Conservation (phyloP, 1,140 invertebrate genomes). For the Diabrotica virgifera region DNA sequence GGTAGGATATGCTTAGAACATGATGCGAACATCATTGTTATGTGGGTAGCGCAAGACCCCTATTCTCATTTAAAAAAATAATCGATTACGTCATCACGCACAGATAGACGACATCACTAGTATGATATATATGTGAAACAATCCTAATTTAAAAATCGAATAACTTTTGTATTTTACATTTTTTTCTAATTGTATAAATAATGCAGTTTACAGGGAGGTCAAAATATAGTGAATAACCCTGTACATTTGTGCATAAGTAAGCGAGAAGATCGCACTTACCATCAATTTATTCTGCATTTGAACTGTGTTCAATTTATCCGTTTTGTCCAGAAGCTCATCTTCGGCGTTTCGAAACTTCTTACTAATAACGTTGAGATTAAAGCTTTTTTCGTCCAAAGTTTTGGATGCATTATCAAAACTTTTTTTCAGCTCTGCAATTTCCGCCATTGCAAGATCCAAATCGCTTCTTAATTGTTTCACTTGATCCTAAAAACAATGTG, state of each 20-base stretch:
- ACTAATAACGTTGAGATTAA: conserved; percentile 4
- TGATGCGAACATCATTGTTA: too few relatives aligned
- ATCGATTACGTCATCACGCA: too few relatives aligned
- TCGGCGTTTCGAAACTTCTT: conserved; percentile 4
- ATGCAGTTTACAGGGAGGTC: too few relatives aligned
- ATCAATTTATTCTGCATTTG: conserved; percentile 15
- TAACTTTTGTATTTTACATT: too few relatives aligned
- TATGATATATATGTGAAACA: too few relatives aligned
- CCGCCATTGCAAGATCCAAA: not conserved
- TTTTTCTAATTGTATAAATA: too few relatives aligned
- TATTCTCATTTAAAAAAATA: too few relatives aligned
- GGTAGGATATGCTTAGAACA: too few relatives aligned
- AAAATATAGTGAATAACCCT: too few relatives aligned
- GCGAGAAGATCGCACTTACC: not conserved
- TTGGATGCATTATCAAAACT: not conserved
- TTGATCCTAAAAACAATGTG: conserved; percentile 12
- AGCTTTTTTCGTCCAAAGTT: conserved; percentile 5
- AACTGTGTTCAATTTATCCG: not conserved
- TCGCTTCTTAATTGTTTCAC: conserved; percentile 5
- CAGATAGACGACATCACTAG: too few relatives aligned
- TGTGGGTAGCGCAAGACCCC: too few relatives aligned
- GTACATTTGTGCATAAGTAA: not conserved
- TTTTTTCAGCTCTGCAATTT: conserved; percentile 10
- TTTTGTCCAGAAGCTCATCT: conserved; percentile 7
- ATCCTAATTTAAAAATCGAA: too few relatives aligned